Conservation (phyloP, 2,113 vertebrate genomes). For the Catharus minimus region DNA sequence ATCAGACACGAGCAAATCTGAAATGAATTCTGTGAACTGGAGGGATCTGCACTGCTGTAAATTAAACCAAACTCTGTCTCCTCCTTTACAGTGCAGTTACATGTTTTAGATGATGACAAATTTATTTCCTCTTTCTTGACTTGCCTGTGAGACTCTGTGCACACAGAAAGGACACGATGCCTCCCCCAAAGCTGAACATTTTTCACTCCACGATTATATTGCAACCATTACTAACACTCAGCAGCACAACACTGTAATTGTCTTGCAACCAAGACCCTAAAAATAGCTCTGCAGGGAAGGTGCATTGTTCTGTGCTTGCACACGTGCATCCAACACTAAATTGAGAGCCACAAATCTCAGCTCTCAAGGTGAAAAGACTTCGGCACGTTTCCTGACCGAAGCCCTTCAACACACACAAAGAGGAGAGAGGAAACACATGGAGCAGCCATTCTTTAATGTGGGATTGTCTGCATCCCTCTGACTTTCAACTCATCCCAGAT, state of each 20-base stretch:
- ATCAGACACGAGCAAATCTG: background rate
- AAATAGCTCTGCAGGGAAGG: conserved; percentile 35
- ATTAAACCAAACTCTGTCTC: background rate
- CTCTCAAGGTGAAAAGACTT: background rate
- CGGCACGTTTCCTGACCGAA: conserved; percentile 18
- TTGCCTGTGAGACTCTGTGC: background rate
- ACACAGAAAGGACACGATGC: background rate
- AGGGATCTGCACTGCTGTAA: background rate
- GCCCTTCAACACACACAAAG: background rate
- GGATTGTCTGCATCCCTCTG: conserved; percentile 36
- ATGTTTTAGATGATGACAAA: background rate
- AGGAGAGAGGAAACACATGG: conserved; percentile 58
- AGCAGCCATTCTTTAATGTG: conserved; percentile 20
- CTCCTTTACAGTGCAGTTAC: background rate
- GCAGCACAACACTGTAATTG: background rate
- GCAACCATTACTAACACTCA: background rate
- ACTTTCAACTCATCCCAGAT: conserved; percentile 33
- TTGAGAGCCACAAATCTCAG: background rate
- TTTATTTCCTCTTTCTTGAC: background rate
- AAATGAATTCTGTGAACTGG: background rate
- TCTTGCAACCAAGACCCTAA: conserved; percentile 23
- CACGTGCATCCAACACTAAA: background rate
- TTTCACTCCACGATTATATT: background rate
- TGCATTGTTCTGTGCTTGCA: conserved; percentile 31
- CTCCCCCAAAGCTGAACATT: background rate